Evolutionary conservation across 2,113 vertebrate species (phyloP).

Genomic region (Scolopax mira): DNA sequence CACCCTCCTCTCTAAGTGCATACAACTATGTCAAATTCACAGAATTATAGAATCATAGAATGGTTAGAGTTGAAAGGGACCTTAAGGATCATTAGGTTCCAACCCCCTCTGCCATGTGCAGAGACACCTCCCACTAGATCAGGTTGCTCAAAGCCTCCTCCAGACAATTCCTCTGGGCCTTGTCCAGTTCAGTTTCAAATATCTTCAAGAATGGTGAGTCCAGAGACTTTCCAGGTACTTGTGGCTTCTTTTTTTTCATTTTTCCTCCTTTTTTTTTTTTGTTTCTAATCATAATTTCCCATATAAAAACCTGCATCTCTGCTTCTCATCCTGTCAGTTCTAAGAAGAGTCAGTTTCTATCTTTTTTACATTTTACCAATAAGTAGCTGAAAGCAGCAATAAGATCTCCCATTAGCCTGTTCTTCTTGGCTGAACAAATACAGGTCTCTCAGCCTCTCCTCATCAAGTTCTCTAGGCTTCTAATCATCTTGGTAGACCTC

Average conservation of each 20-base stretch:
- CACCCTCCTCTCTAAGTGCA: not conserved
- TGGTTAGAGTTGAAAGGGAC: too few species aligned
- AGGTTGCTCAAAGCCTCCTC: too few species aligned
- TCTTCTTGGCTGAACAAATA: not conserved
- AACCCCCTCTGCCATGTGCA: too few species aligned
- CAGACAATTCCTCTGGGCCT: not conserved
- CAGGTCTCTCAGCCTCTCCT: not conserved
- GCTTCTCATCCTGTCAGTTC: not conserved
- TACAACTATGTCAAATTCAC: not conserved
- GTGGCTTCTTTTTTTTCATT: not conserved
- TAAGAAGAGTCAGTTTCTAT: not conserved
- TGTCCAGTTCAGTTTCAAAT: not conserved
- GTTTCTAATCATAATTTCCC: not conserved
- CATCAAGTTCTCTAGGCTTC: not conserved
- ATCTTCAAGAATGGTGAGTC: not conserved
- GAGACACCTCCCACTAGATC: too few species aligned
- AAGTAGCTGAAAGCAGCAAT: not conserved
- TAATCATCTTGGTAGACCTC: not conserved
- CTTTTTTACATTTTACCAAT: not conserved
- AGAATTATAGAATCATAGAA: too few species aligned
- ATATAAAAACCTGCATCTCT: not conserved
- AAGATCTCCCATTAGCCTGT: not conserved
- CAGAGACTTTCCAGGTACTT: not conserved
- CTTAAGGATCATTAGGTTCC: too few species aligned
- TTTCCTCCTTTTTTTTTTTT: not conserved